phyloP scores from a whole-genome alignment of 2,797 vertebrate species.

The Carduelis carduelis region DNA sequence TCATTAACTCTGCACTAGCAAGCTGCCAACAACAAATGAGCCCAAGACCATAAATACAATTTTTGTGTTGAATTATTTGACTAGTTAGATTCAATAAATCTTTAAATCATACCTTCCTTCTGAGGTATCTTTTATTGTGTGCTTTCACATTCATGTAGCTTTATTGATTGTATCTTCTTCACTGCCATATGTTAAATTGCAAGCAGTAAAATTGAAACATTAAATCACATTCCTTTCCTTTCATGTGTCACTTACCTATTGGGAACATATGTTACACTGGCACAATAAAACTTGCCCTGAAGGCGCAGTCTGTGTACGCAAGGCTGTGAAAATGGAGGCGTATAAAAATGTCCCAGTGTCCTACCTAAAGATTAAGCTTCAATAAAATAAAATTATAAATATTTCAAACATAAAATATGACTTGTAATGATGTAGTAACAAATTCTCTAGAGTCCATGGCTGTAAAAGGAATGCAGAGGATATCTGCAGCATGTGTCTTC shows the following conservation, averaged over 20 bases:
- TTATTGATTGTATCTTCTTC: conserved; percentile 70
- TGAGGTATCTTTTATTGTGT: conserved; percentile 42
- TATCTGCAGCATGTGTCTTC: neutral
- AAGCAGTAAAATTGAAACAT: conserved; percentile 71
- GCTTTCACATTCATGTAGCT: conserved; percentile 54
- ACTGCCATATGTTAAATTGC: conserved; percentile 66
- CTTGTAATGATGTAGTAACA: conserved; percentile 41
- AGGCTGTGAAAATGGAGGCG: conserved; percentile 39
- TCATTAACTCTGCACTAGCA: neutral
- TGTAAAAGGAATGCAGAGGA: neutral
- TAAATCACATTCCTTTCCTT: conserved; percentile 73
- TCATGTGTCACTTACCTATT: conserved; percentile 73
- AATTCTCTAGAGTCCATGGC: neutral
- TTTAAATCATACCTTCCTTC: conserved; percentile 38
- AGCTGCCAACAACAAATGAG: neutral
- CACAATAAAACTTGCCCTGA: conserved; percentile 54
- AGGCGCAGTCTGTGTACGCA: conserved; percentile 4
- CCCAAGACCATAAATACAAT: neutral
- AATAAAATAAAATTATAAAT: conserved; percentile 61
- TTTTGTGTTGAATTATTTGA: conserved; percentile 44
- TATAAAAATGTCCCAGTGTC: conserved; percentile 61
- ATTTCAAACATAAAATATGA: conserved; percentile 58
- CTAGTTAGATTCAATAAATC: conserved; percentile 45
- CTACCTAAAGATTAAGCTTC: conserved; percentile 55
- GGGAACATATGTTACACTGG: conserved; percentile 70